These are phyloP conservation scores for Polypedilum vanderplanki DNA, from an alignment of 1,140 invertebrate genomes.

Conservation along the genomic window DNA sequence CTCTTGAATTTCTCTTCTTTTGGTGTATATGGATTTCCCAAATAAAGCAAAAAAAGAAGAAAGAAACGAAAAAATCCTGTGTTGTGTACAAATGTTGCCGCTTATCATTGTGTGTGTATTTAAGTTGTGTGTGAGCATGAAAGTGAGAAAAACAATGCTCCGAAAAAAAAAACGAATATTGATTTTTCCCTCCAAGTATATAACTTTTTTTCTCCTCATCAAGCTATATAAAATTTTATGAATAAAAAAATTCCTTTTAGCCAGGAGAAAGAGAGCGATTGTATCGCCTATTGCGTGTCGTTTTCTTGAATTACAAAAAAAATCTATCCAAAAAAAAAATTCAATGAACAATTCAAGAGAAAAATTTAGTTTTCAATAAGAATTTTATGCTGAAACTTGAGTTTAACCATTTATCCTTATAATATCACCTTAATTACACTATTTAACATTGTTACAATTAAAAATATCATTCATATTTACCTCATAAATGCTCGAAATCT, in stretches of 20 bases:
- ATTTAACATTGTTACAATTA: not conserved
- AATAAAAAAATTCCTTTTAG: slow-evolving; percentile 10
- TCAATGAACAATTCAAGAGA: no score
- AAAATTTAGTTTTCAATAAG: not conserved
- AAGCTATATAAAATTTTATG: slow-evolving; percentile 27
- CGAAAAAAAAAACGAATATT: slow-evolving; percentile 26
- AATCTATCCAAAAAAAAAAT: not conserved
- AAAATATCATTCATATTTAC: slow-evolving; percentile 4
- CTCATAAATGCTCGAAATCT: not conserved
- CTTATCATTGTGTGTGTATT: slow-evolving; percentile 9
- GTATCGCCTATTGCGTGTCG: no score
- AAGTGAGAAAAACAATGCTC: slow-evolving; percentile 28
- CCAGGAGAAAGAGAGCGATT: no score
- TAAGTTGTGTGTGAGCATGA: slow-evolving; percentile 15
- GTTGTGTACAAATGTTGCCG: slow-evolving; percentile 23
- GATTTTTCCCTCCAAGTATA: slow-evolving; percentile 19
- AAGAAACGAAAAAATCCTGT: not conserved
- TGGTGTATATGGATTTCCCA: not conserved
- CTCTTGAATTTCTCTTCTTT: not conserved
- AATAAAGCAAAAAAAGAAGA: slow-evolving; percentile 4
- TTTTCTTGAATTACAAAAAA: not conserved
- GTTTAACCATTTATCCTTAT: not conserved
- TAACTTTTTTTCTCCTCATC: not conserved
- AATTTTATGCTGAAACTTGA: not conserved
- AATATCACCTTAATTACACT: not conserved